Evolutionary conservation across 2,888 invertebrate species (phyloP), one percentile per base, ranked within the genome.

Genomic region (Gasteruption jaculator): DNA sequence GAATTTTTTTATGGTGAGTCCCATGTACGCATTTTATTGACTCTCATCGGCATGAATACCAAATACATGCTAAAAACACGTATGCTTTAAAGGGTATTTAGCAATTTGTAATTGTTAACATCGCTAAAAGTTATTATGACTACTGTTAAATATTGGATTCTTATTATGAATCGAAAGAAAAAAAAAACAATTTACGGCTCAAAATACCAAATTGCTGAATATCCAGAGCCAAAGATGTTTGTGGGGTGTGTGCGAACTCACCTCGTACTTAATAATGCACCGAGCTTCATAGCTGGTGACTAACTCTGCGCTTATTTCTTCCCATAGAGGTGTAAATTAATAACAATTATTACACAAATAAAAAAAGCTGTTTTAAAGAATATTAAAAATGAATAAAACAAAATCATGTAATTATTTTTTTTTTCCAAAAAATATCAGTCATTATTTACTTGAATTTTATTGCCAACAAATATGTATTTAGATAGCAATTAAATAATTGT

Each of bases 201-300:
- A 33, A 40, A 19, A 29, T 1, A 36, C 41, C 56, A 65, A 69
- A 67, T 66, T 63, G 64, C 67, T 63, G 58, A 53, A 63, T 56
- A 54, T 58, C 55, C 44, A 57, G 60, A 57, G 61, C 62, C 67
- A 69, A 68, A 64, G 65, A 64, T 59, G 69, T 65, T 68, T 68
- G 69, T 68, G 70, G 66, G 57, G 61, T 63, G 60, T 63, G 61
- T 70, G 53, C 40, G 46, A 58, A 68, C 65, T 67, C 66, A 69
- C 68, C 65, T 65, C 52, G 38, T 49, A 43, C 33, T 41, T 32
- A 44, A 15, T 24, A 25, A 41, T 37, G 50, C 52, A 50, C 49
- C 48, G 35, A 30, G 43, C 20, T 37, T 32, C 29, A 36, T 15
- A 11, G 32, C 14, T 42, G 49, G 55, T 53, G 52, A 45, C 53